A percentile compares a stretch with the other conserved stretches of the same genome.
Conservation (phyloP, 2,113 vertebrate species). For the Mellivora capensis region DNA sequence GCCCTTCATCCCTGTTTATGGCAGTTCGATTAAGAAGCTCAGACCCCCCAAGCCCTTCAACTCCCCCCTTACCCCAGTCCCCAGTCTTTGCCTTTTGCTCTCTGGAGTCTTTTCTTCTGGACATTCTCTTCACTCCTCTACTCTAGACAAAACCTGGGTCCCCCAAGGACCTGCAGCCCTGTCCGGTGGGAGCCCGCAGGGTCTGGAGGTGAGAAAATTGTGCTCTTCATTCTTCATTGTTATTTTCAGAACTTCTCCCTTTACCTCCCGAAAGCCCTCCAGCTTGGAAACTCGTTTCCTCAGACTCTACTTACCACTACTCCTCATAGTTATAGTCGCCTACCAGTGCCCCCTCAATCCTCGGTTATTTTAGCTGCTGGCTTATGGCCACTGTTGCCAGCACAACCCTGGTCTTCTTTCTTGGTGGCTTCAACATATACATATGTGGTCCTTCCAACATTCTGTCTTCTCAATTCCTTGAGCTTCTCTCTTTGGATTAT, state of each 20-base stretch:
- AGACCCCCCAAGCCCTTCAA: neutral
- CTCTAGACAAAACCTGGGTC: neutral
- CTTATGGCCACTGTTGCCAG: neutral
- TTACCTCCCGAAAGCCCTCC: neutral
- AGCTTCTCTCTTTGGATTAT: neutral
- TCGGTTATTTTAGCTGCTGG: neutral
- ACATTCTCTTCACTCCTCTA: neutral
- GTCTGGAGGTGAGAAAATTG: neutral
- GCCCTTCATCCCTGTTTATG: neutral
- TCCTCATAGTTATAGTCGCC: neutral
- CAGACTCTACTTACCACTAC: neutral
- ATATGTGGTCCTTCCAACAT: neutral
- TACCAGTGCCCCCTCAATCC: neutral
- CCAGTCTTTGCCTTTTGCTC: neutral
- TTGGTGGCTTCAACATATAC: neutral
- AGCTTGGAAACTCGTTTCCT: neutral
- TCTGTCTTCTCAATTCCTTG: neutral
- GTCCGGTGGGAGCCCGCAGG: fast-evolving
- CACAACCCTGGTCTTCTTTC: neutral
- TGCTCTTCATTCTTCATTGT: neutral
- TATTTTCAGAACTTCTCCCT: neutral
- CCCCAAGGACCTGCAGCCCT: neutral
- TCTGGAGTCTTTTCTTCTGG: neutral
- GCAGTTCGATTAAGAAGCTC: neutral
- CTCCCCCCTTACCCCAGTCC: fast-evolving